A percentile compares a stretch with the other conserved stretches of the same genome.
Conservation (phyloP, 2,797 vertebrate genomes). For the Calcarius lapponicus region DNA sequence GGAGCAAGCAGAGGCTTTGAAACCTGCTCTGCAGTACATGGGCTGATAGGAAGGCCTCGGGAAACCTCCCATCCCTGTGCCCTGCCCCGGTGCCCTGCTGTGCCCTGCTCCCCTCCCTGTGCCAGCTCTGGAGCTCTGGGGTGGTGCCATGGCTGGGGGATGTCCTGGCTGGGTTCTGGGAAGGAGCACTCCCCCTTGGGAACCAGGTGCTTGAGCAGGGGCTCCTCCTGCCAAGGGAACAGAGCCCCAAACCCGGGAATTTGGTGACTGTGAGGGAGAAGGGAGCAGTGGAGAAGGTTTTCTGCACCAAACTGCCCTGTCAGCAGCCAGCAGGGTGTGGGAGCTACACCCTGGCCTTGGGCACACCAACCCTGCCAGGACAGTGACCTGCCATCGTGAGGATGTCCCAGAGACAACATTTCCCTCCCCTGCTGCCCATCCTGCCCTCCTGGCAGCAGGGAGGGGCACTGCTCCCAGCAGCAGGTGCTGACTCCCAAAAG, state of each 20-base stretch:
- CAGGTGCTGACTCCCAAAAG: neutral
- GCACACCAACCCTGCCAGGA: neutral
- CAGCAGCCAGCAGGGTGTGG: neutral
- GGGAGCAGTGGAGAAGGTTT: neutral
- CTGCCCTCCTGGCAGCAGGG: neutral
- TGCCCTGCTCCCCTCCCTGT: neutral
- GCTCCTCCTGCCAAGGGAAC: neutral
- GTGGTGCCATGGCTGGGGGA: too few relatives aligned
- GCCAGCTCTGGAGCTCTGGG: neutral
- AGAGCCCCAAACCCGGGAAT: accelerated
- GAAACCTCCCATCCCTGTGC: neutral
- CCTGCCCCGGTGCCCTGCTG: accelerated
- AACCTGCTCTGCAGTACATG: neutral
- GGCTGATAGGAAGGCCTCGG: neutral
- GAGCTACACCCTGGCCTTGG: neutral
- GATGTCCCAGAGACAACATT: accelerated
- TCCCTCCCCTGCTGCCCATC: neutral
- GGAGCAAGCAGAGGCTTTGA: neutral
- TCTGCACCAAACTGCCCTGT: neutral
- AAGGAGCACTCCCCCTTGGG: neutral
- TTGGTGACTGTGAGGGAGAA: neutral
- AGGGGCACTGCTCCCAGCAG: neutral
- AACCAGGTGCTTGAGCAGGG: accelerated
- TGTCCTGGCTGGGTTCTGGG: neutral
- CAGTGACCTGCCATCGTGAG: neutral